Evolutionary conservation across 2,797 vertebrate genomes (phyloP), one percentile per base, ranked within the genome.

Genomic region (Poecilia wingei): DNA sequence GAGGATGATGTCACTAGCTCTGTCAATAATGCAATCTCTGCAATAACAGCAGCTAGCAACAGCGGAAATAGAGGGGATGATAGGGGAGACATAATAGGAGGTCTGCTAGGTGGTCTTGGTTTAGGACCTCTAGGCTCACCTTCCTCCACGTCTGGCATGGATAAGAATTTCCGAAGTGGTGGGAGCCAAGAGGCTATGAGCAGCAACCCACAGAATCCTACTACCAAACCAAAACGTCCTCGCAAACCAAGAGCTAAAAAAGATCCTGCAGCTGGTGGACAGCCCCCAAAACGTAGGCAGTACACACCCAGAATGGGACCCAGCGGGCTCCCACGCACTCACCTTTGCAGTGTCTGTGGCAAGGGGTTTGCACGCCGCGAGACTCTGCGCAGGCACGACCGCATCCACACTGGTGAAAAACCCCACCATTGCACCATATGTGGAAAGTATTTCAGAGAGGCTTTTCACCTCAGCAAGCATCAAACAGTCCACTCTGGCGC

Each of bases 391-490:
- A 95, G 98, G 0, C 98, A 99, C 0, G 97, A 98, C 84, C 95
- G 97, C 22, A 98, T 99, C 91, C 98, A 98, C 86, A 98, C 97
- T 0, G 97, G 98, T 3, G 98, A 99, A 92, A 99, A 99, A 87
- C 96, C 98, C 6, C 97, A 99, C 89, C 97, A 98, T 87, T 99
- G 98, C 77, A 94, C 95, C 0, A 96, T 98, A n/a, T 99, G 98
- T 36, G 98, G 98, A 12, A 99, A 99, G 87, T 96, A 98, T 88
- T 98, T 99, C 88, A 95, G 98, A 4, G 98, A 99, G 87, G 97
- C 97, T 66, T 99, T 99, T 94, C 98, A 99, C 91, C 95, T 99
- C 61, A 97, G 97, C 94, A 99, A 99, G 88, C 98, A 99, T 93
- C 97, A 97, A 78, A 98, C 98, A 3, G 98, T 99, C 81, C 98